Evolutionary conservation across 2,888 invertebrate species (phyloP).

Genomic region (Lottia gigantea): DNA sequence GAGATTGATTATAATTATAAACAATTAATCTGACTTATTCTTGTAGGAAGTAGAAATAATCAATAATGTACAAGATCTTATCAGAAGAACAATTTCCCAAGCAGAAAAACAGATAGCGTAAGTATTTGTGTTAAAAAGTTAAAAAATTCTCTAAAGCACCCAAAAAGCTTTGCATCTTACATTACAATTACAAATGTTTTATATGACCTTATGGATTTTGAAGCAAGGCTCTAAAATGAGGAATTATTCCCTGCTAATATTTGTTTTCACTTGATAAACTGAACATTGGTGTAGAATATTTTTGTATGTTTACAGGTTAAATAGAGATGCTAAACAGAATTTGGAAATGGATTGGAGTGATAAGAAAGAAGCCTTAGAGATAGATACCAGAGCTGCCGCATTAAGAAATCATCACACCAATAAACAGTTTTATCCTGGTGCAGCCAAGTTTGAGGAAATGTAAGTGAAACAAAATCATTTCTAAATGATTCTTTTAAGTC

Average conservation of each 20-base stretch:
- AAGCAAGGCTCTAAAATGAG: too few species aligned
- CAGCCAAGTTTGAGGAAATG: slow-evolving; percentile 82
- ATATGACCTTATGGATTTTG: too few species aligned
- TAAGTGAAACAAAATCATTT: slow-evolving; percentile 68
- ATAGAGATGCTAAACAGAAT: slow-evolving; percentile 83
- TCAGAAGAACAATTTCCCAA: slow-evolving; percentile 67
- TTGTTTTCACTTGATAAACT: too few species aligned
- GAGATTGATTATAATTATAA: too few species aligned
- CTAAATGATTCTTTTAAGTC: too few species aligned
- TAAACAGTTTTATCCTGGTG: slow-evolving; percentile 83
- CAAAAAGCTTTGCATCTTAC: too few species aligned
- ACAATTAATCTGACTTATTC: too few species aligned
- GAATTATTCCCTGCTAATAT: too few species aligned
- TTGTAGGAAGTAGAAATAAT: slow-evolving; percentile 69
- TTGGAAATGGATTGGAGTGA: slow-evolving; percentile 94
- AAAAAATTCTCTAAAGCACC: too few species aligned
- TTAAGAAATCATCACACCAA: slow-evolving; percentile 77
- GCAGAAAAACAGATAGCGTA: slow-evolving; percentile 67
- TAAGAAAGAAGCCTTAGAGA: slow-evolving; percentile 82
- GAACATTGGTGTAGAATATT: too few species aligned
- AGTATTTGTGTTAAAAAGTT: slow-evolving; percentile 23
- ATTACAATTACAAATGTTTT: too few species aligned
- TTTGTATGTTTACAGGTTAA: slow-evolving; percentile 70
- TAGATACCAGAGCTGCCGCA: slow-evolving; percentile 78
- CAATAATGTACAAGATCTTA: slow-evolving; percentile 68